A percentile compares a stretch with the other conserved stretches of the same genome.
Evolutionary conservation across 1,140 invertebrate genomes (phyloP).

Genomic region (Leptopilina boulardi): DNA sequence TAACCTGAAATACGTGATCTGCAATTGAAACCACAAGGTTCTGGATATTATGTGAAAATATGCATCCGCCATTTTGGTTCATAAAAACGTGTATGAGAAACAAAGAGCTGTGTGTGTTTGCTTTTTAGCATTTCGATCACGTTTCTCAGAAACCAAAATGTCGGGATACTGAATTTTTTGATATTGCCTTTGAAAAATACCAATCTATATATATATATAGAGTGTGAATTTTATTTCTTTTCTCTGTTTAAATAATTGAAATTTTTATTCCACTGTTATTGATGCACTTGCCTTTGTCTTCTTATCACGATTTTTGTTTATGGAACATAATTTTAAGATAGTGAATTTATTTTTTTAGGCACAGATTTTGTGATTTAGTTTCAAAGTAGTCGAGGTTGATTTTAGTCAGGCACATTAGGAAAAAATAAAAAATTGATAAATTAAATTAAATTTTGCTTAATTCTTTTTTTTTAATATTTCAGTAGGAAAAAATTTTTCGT

Average conservation of each 20-base stretch:
- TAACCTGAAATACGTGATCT: not conserved
- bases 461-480: no score
- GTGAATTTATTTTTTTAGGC: no score
- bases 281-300: no score
- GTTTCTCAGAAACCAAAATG: not conserved
- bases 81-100: not conserved
- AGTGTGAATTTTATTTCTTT: no score
- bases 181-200: not conserved
- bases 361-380: not conserved
- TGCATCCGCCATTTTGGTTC: not conserved
- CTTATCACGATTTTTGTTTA: no score
- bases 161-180: not conserved
- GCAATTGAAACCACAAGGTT: not conserved
- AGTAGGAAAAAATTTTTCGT: no score
- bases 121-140: not conserved
- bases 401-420: not conserved
- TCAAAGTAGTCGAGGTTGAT: not conserved
- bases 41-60: slow-evolving; percentile 1
- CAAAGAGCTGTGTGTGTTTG: not conserved
- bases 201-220: no score
- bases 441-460: no score
- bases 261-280: not conserved
- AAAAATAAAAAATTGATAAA: not conserved
- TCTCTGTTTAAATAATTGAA: not conserved
- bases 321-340: no score